Conservation (phyloP, 2,888 invertebrate species). For the Sturmia bella region DNA sequence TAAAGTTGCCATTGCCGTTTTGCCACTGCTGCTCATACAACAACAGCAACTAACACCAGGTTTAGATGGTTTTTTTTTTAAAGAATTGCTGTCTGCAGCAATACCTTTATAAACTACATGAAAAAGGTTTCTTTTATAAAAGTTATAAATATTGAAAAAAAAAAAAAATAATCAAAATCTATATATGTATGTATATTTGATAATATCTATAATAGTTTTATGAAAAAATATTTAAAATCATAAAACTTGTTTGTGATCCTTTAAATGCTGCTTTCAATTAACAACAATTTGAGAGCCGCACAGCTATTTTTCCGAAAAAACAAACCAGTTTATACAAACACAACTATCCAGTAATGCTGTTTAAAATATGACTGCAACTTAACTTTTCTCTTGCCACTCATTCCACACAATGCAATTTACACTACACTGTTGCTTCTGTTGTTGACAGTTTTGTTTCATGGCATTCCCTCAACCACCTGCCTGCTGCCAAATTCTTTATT, state of each 20-base stretch:
- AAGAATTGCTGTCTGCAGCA: slow-evolving; percentile 47
- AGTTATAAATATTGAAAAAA: no score
- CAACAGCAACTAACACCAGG: slow-evolving; percentile 36
- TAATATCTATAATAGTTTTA: background rate
- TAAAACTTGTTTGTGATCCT: background rate
- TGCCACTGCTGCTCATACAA: slow-evolving; percentile 26
- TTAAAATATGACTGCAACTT: slow-evolving; percentile 59
- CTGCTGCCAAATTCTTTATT: slow-evolving; percentile 21
- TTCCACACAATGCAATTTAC: slow-evolving; percentile 37
- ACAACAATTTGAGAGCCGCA: no score
- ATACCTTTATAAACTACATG: slow-evolving; percentile 1
- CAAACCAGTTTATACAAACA: background rate
- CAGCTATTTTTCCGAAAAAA: no score
- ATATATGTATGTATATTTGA: no score
- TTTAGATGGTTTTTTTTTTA: slow-evolving; percentile 55
- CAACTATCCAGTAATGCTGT: slow-evolving; percentile 18
- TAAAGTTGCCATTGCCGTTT: slow-evolving; percentile 22
- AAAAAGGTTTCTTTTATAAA: background rate
- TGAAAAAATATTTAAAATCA: background rate
- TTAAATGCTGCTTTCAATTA: background rate
- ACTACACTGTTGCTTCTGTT: slow-evolving; percentile 54
- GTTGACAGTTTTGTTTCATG: slow-evolving; percentile 50
- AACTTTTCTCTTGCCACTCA: slow-evolving; percentile 33
- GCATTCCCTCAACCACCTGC: background rate
- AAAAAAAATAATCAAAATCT: no score